These are phyloP conservation scores for Hypomesus transpacificus DNA, from an alignment of 2,113 vertebrate species.

Conservation along the genomic window DNA sequence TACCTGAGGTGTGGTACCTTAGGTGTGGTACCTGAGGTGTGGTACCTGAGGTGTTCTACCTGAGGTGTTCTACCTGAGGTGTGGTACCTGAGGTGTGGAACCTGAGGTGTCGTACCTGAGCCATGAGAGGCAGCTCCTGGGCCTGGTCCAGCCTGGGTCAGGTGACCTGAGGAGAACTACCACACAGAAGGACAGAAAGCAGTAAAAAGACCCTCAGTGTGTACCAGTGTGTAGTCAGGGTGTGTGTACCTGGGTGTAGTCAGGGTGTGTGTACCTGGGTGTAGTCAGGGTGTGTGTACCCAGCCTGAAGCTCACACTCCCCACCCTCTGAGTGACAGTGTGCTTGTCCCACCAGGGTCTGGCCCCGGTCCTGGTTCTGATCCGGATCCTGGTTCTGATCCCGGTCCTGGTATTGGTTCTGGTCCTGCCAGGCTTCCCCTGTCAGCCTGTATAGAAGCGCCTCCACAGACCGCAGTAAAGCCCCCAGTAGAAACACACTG, in stretches of 20 bases:
- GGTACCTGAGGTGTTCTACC: too few relatives aligned
- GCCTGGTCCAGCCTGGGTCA: slow-evolving; percentile 51
- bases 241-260: not conserved
- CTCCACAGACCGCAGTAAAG: slow-evolving; percentile 65
- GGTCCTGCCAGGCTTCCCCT: slow-evolving; percentile 54
- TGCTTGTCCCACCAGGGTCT: not conserved
- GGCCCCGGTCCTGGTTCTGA: not conserved
- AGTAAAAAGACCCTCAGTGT: not conserved
- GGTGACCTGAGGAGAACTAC: slow-evolving; percentile 60
- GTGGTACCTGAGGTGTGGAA: too few relatives aligned
- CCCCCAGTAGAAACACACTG: slow-evolving; percentile 54
- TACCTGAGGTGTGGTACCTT: too few relatives aligned
- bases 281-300: slow-evolving; percentile 44
- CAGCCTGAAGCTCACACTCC: slow-evolving; percentile 46
- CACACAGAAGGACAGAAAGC: not conserved
- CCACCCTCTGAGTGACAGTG: slow-evolving; percentile 40
- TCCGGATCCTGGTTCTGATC: slow-evolving; percentile 36
- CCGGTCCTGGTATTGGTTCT: slow-evolving; percentile 24
- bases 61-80: too few relatives aligned
- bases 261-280: not conserved
- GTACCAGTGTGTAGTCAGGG: not conserved
- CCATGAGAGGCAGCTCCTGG: slow-evolving; percentile 32
- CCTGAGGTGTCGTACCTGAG: not conserved
- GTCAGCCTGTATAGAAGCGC: slow-evolving; percentile 54
- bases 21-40: too few relatives aligned